These are phyloP conservation scores for Dione vanillae DNA, from an alignment of 2,888 invertebrate genomes.

Conservation along the genomic window DNA sequence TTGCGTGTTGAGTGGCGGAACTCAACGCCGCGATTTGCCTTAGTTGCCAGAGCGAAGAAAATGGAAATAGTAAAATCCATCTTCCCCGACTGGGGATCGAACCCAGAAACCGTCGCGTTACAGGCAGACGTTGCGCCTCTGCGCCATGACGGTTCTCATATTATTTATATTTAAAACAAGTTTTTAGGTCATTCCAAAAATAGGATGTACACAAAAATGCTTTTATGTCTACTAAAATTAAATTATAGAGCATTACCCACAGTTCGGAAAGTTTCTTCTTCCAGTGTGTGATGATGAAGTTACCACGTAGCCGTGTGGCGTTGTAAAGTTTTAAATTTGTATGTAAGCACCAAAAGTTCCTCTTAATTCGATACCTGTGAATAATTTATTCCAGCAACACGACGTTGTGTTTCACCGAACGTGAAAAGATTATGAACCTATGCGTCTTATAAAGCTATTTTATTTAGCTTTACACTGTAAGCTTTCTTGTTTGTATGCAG, in stretches of 20 bases:
- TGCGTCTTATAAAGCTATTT: too few species aligned
- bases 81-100: too few species aligned
- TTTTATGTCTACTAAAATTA: neutral
- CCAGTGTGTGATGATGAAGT: neutral
- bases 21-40: too few species aligned
- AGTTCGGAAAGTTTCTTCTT: neutral
- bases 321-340: slow-evolving; percentile 21
- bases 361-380: slow-evolving; percentile 25
- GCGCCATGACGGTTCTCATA: too few species aligned
- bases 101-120: too few species aligned
- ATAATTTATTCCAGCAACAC: slow-evolving; percentile 17
- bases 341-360: slow-evolving; percentile 29
- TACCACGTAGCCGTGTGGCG: neutral
- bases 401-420: slow-evolving; percentile 1
- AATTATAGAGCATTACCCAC: neutral
- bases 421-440: neutral
- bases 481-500: too few species aligned
- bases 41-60: too few species aligned
- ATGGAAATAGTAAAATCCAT: too few species aligned
- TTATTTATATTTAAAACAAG: too few species aligned
- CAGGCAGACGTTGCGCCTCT: too few species aligned
- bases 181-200: neutral
- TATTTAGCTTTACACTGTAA: too few species aligned
- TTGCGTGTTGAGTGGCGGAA: too few species aligned
- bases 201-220: neutral